phyloP scores from a whole-genome alignment of 2,888 invertebrate genomes.

The Ischnus inquisitorius region DNA sequence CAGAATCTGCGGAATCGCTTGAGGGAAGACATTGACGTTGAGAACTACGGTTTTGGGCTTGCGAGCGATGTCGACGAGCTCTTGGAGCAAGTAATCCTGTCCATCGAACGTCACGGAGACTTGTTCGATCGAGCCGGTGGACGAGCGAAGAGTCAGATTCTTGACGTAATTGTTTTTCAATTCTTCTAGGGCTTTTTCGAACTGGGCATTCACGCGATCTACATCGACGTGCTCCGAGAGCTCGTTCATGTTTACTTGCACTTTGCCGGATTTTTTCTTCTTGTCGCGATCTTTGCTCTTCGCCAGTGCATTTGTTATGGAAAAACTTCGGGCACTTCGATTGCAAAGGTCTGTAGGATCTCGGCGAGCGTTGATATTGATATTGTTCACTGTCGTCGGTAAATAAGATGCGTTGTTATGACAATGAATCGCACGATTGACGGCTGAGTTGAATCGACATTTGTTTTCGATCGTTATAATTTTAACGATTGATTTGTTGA shows the following conservation, averaged over 20 bases:
- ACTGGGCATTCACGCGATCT: constrained; percentile 89
- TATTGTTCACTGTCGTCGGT: neutral
- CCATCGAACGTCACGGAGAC: constrained; percentile 92
- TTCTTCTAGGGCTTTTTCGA: constrained; percentile 89
- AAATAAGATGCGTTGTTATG: constrained; percentile 2
- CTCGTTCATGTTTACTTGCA: constrained; percentile 90
- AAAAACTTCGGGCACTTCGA: constrained; percentile 39
- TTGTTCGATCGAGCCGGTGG: constrained; percentile 93
- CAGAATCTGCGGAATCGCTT: constrained; percentile 93
- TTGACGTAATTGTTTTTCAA: constrained; percentile 93
- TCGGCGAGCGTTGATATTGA: neutral
- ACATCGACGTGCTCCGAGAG: constrained; percentile 91
- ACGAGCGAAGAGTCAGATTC: constrained; percentile 92
- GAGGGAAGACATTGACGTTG: constrained; percentile 94
- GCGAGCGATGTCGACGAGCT: constrained; percentile 94
- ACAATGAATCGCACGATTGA: neutral
- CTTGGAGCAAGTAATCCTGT: constrained; percentile 93
- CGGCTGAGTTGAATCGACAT: neutral
- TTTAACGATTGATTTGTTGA: constrained; percentile 30
- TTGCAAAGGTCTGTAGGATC: neutral
- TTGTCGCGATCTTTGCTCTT: constrained; percentile 80
- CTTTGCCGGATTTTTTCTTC: constrained; percentile 80
- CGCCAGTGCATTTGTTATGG: constrained; percentile 29
- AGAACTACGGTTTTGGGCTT: constrained; percentile 95
- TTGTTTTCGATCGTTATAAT: constrained; percentile 2